phyloP scores from a whole-genome alignment of 2,113 vertebrate genomes.

The Rhizomys pruinosus region DNA sequence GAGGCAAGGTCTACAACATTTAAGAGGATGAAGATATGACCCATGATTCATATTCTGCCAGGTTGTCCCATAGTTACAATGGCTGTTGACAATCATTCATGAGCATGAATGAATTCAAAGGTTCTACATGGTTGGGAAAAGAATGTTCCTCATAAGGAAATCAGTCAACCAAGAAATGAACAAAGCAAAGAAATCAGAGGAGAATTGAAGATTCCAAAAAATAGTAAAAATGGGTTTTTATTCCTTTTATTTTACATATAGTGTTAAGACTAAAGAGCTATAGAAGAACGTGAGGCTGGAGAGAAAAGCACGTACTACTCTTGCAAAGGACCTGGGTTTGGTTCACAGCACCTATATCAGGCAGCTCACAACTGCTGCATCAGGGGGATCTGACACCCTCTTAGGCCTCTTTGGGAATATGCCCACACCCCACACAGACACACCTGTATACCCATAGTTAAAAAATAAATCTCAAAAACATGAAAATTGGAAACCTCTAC shows the following conservation, averaged over 20 bases:
- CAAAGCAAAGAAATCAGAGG: slow-evolving; percentile 18
- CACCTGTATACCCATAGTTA: no score
- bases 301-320: no score
- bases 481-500: background rate
- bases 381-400: no score
- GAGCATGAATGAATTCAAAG: background rate
- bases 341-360: no score
- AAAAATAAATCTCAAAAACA: no score
- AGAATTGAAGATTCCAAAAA: background rate
- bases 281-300: background rate
- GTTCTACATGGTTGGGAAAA: slow-evolving; percentile 3
- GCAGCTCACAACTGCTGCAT: no score
- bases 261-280: background rate
- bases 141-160: background rate
- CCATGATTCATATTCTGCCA: background rate
- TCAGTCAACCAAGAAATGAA: slow-evolving; percentile 9
- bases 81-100: background rate
- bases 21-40: background rate
- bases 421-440: no score
- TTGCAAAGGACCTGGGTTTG: no score
- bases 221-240: slow-evolving; percentile 20
- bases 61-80: background rate
- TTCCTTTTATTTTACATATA: slow-evolving; percentile 57
- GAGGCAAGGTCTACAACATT: background rate
- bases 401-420: no score